phyloP scores from a whole-genome alignment of 2,113 vertebrate species.

The Mugil cephalus region DNA sequence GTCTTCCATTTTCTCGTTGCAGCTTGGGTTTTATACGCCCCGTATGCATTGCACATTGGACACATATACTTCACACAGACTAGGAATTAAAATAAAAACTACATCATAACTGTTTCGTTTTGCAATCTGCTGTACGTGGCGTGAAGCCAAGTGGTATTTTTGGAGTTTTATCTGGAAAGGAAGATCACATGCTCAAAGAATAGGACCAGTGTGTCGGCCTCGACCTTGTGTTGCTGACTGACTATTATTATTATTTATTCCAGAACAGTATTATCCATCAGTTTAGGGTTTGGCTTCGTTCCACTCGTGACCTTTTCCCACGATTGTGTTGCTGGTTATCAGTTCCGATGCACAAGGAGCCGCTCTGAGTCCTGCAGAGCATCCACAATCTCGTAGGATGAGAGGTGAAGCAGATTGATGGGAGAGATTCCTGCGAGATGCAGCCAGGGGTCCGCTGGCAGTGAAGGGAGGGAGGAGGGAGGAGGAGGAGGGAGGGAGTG shows the following conservation, averaged over 20 bases:
- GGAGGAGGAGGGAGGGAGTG: conserved; percentile 46
- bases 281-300: conserved; percentile 18
- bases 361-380: neutral
- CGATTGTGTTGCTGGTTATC: conserved; percentile 39
- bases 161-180: neutral
- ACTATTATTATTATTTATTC: no score
- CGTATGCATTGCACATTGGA: neutral
- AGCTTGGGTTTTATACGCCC: neutral
- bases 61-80: neutral
- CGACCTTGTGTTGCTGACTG: no score
- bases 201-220: no score
- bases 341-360: conserved; percentile 15
- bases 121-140: conserved; percentile 5
- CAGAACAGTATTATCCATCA: neutral
- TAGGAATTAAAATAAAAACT: neutral
- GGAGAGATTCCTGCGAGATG: conserved; percentile 22
- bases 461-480: conserved; percentile 30
- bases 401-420: neutral
- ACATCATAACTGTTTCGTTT: neutral
- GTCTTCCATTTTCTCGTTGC: conserved; percentile 18
- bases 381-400: conserved; percentile 5
- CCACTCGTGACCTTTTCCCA: conserved; percentile 22
- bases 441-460: conserved; percentile 29
- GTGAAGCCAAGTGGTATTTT: neutral
- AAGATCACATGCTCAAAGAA: neutral